Conservation (phyloP, 2,113 vertebrate genomes). For the Leucosticte australis region DNA sequence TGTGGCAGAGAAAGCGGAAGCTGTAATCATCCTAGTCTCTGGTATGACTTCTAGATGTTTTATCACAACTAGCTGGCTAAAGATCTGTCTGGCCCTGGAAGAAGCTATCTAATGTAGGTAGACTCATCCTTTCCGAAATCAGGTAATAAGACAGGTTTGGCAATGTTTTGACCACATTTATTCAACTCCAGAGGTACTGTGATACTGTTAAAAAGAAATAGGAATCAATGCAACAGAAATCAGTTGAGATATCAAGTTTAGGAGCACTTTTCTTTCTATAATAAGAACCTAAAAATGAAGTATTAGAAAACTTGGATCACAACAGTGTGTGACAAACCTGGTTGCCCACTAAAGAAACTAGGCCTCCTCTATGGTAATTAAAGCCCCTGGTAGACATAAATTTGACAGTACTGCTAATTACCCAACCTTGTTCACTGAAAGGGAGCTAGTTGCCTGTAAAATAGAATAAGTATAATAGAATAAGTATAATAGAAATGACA, state of each 20-base stretch:
- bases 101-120: neutral
- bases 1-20: neutral
- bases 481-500: constrained; percentile 25
- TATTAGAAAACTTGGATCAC: neutral
- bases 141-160: neutral
- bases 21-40: neutral
- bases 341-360: neutral
- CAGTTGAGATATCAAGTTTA: neutral
- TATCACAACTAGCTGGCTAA: neutral
- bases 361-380: neutral
- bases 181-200: fast-evolving
- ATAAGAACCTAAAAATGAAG: neutral
- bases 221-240: neutral
- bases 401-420: constrained; percentile 51
- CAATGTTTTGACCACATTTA: neutral
- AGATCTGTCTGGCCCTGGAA: neutral
- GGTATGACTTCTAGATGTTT: neutral
- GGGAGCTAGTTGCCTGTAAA: constrained; percentile 15
- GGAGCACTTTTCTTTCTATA: neutral
- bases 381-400: neutral
- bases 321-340: neutral
- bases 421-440: neutral
- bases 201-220: neutral
- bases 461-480: neutral
- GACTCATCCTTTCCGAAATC: neutral